A percentile compares a stretch with the other conserved stretches of the same genome.
These are phyloP conservation scores for Gambusia holbrooki DNA, from an alignment of 2,113 vertebrate genomes.

Conservation along the genomic window DNA sequence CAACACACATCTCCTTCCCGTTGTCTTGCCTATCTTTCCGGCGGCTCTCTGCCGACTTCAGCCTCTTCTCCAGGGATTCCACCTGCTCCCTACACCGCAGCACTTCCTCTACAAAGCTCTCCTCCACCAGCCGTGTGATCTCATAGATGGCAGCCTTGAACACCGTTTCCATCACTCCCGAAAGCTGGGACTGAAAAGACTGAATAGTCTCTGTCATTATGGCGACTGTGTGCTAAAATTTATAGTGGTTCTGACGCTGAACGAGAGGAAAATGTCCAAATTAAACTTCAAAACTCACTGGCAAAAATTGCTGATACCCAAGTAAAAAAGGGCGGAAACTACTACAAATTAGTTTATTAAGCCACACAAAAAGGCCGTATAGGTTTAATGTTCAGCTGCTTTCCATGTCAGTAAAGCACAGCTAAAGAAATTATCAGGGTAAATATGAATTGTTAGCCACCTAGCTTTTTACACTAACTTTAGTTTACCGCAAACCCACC, in stretches of 20 bases:
- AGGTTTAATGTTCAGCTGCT: no score
- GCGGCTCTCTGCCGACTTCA: slow-evolving; percentile 72
- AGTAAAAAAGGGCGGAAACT: background rate
- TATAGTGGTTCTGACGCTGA: background rate
- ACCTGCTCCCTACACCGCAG: slow-evolving; percentile 78
- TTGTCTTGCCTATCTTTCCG: slow-evolving; percentile 62
- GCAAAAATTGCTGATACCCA: background rate
- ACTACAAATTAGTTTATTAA: no score
- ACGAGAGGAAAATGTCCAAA: background rate
- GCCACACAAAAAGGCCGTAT: no score
- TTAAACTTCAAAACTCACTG: background rate
- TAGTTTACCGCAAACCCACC: background rate
- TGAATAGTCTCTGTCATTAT: slow-evolving; percentile 74
- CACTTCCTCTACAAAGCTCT: slow-evolving; percentile 80
- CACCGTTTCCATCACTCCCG: slow-evolving; percentile 82
- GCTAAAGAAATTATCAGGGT: background rate
- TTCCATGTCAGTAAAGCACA: background rate
- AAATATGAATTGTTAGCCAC: background rate
- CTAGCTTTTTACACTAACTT: background rate
- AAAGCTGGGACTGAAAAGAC: slow-evolving; percentile 81
- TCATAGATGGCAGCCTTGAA: slow-evolving; percentile 85
- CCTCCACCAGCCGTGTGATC: slow-evolving; percentile 81
- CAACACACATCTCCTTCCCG: slow-evolving; percentile 49
- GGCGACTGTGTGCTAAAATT: background rate
- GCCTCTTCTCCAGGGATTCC: slow-evolving; percentile 73